Evolutionary conservation across 2,888 invertebrate genomes (phyloP), one percentile per base, ranked within the genome.

Genomic region (Liodrosophila aerea): DNA sequence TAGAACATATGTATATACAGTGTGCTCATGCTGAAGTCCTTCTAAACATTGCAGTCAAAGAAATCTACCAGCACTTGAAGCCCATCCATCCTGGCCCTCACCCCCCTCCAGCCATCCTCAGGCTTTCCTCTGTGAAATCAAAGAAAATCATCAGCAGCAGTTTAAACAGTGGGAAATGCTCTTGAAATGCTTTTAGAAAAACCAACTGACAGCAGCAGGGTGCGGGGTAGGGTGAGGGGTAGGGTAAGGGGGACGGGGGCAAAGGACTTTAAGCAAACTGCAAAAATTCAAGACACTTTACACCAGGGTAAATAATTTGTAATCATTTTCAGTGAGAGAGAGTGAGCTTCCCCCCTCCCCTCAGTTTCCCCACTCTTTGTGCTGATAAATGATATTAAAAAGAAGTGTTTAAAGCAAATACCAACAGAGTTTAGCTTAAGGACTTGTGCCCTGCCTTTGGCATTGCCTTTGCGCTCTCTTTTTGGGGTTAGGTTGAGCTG

Each of bases 121-220:
- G 16, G 7, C 56, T 36, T 7, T 16, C 1, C 16, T 15, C 15
- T 16, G 18, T 39, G 39, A 39, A 57, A 61, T 61, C 61, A 61
- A 61, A 61, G 57, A 61, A 50, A 61, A 61, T 54, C 60, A 61
- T 61, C 57, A 50, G 61, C 61, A 56, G 57, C 2, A 61, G 57
- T 50, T 61, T 61, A 61, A 61, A 61, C 57, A 61, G 40, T 30
- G 16, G 39, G 36, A 50, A 45, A 46, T 46, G 50, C 56, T 34
- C 56, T 61, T 56, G 29, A 56, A 61, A 45, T 39, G 47, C 54
- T 52, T 46, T 58, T 31, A 37, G 29, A 9, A 29, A 29, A 29
- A 29, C 7, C 9, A 18, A 7, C 16, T 16, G 16, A 15, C 12
- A 34, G n/a, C n/a, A 16, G 18, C 16, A n/a, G 16, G 18, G 9